phyloP scores from a whole-genome alignment of 2,113 vertebrate species.

The Siniperca knerii region DNA sequence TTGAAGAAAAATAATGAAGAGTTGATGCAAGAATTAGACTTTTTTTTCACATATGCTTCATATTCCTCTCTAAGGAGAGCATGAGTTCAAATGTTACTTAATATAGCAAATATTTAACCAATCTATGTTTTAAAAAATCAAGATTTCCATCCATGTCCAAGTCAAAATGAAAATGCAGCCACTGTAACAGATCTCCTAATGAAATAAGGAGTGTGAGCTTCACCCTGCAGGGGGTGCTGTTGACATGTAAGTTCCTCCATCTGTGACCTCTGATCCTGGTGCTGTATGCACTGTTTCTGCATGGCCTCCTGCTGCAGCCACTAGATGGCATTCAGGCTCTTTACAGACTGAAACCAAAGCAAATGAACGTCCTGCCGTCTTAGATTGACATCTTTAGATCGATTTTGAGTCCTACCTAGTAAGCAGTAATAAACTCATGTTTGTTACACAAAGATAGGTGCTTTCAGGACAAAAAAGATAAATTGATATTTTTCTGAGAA shows the following conservation, averaged over 20 bases:
- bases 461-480: background rate
- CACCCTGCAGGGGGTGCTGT: constrained; percentile 75
- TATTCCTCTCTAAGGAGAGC: background rate
- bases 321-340: constrained; percentile 81
- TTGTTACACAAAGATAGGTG: background rate
- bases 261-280: constrained; percentile 50
- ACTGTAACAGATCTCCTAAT: background rate
- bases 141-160: background rate
- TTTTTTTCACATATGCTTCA: background rate
- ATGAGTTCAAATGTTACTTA: background rate
- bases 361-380: background rate
- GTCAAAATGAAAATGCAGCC: background rate
- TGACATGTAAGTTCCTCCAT: constrained; percentile 42
- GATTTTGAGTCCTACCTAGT: background rate
- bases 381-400: background rate
- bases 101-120: background rate
- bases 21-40: background rate
- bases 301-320: constrained; percentile 45
- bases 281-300: background rate
- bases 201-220: background rate
- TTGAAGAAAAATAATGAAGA: background rate
- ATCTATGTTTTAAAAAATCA: background rate
- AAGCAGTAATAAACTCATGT: background rate
- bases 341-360: constrained; percentile 5
- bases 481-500: background rate